Percentiles rank a stretch among this genome's conserved stretches.
Evolutionary conservation across 2,888 invertebrate species (phyloP).

Genomic region (Pharmacophagus antenor): DNA sequence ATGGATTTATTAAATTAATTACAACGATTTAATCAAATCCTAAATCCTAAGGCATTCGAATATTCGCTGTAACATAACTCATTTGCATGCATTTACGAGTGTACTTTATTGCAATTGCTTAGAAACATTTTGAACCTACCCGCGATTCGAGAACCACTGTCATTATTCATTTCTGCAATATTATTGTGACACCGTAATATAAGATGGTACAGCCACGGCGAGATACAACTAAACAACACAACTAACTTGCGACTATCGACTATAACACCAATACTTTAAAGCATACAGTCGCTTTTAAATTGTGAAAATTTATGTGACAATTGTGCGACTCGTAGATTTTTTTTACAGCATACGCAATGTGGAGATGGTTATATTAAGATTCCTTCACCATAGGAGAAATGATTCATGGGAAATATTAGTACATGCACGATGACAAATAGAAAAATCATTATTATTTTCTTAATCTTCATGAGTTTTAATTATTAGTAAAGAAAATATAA

Average conservation of each 20-base stretch:
- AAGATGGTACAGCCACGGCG: constrained; percentile 35
- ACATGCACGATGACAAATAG: no score
- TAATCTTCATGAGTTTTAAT: no score
- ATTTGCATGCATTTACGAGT: constrained; percentile 23
- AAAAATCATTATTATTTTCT: no score
- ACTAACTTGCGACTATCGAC: constrained; percentile 3
- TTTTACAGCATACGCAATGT: constrained; percentile 21
- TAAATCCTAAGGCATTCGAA: background rate
- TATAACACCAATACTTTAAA: background rate
- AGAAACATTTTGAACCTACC: constrained; percentile 23
- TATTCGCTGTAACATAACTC: constrained; percentile 24
- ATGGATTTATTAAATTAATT: background rate
- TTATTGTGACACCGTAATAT: constrained; percentile 43
- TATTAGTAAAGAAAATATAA: no score
- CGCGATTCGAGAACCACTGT: constrained; percentile 24
- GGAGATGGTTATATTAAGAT: constrained; percentile 25
- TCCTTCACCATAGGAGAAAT: constrained; percentile 24
- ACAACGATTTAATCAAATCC: background rate
- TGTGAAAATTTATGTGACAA: constrained; percentile 23
- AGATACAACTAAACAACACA: background rate
- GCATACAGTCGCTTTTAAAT: background rate
- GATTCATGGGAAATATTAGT: constrained; percentile 11
- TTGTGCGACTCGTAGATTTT: constrained; percentile 23
- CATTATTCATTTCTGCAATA: constrained; percentile 39
- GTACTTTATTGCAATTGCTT: constrained; percentile 21